Evolutionary conservation across 23 tunicate genomes (phyloP).

Genomic region (Ciona savignyi): DNA sequence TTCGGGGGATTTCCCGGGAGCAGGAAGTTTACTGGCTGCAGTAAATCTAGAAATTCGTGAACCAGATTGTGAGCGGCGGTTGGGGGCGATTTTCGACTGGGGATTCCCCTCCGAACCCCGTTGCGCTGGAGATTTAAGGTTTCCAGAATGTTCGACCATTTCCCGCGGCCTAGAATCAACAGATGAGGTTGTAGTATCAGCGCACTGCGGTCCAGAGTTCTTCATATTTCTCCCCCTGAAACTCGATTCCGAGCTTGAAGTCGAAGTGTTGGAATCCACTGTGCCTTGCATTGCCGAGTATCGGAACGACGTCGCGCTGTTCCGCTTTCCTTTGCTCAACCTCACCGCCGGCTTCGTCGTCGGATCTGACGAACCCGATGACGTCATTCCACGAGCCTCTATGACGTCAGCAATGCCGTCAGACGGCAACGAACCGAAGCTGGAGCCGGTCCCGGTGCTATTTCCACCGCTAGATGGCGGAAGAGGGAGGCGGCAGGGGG

Average conservation of each 20-base stretch:
- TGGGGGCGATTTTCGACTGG: not conserved
- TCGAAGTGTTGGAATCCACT: slow-evolving; percentile 10
- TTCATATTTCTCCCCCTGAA: slow-evolving; percentile 8
- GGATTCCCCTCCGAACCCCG: not conserved
- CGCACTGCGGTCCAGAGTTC: not conserved
- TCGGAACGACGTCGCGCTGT: slow-evolving; percentile 16
- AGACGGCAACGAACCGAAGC: slow-evolving; percentile 52
- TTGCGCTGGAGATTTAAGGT: not conserved
- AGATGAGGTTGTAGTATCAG: not conserved
- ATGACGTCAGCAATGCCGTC: slow-evolving; percentile 30
- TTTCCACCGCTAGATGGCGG: slow-evolving; percentile 20
- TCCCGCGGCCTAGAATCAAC: not conserved
- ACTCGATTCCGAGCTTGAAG: slow-evolving; percentile 13
- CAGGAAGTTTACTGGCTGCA: slow-evolving; percentile 10
- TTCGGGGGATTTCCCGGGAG: not conserved
- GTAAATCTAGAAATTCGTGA: slow-evolving; percentile 19
- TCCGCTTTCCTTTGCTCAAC: slow-evolving; percentile 16
- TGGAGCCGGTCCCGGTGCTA: slow-evolving; percentile 44
- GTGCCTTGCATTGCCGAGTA: slow-evolving; percentile 9
- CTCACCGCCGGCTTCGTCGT: slow-evolving; percentile 7
- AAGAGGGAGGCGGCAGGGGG: not conserved
- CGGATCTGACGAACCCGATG: slow-evolving; percentile 16
- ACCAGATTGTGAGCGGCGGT: slow-evolving; percentile 8
- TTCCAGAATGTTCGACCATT: not conserved
- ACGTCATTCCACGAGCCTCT: slow-evolving; percentile 18